phyloP scores from a whole-genome alignment of 2,113 vertebrate genomes.

The Scalopus aquaticus region DNA sequence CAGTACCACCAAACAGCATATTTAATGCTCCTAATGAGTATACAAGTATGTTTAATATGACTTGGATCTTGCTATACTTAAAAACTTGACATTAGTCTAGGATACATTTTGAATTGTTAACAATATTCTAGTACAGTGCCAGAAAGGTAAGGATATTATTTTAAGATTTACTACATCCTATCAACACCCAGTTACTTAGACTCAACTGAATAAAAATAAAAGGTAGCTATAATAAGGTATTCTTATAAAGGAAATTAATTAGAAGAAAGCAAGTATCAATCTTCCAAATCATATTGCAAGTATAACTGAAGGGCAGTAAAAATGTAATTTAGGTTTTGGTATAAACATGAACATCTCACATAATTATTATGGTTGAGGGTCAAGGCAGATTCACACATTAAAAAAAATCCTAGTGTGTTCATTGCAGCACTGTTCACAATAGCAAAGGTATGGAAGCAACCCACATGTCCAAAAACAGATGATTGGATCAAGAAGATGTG shows the following conservation, averaged over 20 bases:
- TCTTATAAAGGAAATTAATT: slow-evolving; percentile 26
- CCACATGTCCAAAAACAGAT: no score
- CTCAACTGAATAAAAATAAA: slow-evolving; percentile 40
- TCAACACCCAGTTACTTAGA: slow-evolving; percentile 15
- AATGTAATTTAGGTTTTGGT: not conserved
- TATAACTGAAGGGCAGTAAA: slow-evolving; percentile 8
- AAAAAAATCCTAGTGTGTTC: slow-evolving; percentile 4
- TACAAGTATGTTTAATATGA: slow-evolving; percentile 64
- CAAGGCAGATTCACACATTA: not conserved
- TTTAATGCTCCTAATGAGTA: slow-evolving; percentile 66
- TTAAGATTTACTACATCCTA: slow-evolving; percentile 17
- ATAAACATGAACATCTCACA: not conserved
- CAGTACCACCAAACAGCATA: slow-evolving; percentile 48
- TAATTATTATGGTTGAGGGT: slow-evolving; percentile 28
- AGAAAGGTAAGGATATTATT: not conserved
- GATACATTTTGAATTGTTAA: slow-evolving; percentile 55
- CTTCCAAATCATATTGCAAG: slow-evolving; percentile 29
- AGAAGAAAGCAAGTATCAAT: slow-evolving; percentile 25
- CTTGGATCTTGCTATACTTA: slow-evolving; percentile 53
- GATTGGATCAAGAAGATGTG: no score
- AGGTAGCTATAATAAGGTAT: not conserved
- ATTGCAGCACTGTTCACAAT: no score
- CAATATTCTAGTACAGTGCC: slow-evolving; percentile 22
- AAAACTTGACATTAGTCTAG: slow-evolving; percentile 66
- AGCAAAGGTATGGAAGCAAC: no score